These are phyloP conservation scores for Myotis daubentonii DNA, from an alignment of 2,797 vertebrate genomes.

Conservation along the genomic window DNA sequence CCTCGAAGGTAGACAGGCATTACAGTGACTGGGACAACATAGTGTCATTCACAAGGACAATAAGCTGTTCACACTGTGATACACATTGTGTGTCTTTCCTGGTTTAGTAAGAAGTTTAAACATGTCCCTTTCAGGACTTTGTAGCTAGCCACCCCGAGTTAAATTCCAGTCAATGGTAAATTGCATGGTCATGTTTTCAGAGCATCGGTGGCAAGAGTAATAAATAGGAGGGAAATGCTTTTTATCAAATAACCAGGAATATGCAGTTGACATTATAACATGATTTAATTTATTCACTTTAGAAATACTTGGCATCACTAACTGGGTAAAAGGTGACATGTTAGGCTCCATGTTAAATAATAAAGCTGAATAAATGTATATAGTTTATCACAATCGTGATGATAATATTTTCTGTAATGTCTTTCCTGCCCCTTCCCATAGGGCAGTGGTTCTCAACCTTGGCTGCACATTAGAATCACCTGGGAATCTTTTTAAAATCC, in stretches of 20 bases:
- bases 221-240: constrained; percentile 40
- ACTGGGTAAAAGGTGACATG: constrained; percentile 2
- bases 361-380: neutral
- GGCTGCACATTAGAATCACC: no score
- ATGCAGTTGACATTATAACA: neutral
- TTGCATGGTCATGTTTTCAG: neutral
- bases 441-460: neutral
- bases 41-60: neutral
- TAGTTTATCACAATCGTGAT: neutral
- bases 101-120: neutral
- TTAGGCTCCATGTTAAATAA: neutral
- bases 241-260: neutral
- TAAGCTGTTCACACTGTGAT: neutral
- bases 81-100: neutral
- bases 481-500: no score
- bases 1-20: neutral
- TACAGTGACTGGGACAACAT: neutral
- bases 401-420: neutral
- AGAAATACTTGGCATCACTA: neutral
- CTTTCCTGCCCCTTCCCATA: neutral
- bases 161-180: neutral
- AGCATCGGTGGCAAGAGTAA: neutral
- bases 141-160: neutral
- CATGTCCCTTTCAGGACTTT: neutral
- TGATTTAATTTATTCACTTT: constrained; percentile 44